Conservation (phyloP, 2,113 vertebrate genomes). For the Nipponia nippon region DNA sequence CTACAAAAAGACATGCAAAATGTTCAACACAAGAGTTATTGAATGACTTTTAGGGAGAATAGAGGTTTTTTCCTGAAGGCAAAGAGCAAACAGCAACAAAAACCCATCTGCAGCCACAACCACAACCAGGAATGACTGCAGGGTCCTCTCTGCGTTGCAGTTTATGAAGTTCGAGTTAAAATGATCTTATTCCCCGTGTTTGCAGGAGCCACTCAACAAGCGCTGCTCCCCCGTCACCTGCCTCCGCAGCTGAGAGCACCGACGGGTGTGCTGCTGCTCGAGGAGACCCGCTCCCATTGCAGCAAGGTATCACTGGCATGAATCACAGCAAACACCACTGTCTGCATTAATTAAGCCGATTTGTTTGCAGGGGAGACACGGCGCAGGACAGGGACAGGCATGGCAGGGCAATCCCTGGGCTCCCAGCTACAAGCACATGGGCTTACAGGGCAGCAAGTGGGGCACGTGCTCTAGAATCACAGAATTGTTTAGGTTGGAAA, state of each 20-base stretch:
- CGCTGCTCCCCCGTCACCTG: background rate
- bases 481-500: no score
- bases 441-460: background rate
- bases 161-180: background rate
- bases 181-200: background rate
- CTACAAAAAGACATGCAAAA: no score
- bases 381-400: background rate
- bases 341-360: background rate
- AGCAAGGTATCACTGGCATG: fast-evolving
- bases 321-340: fast-evolving
- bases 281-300: background rate
- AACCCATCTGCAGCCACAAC: background rate
- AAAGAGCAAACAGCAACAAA: background rate
- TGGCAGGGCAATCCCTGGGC: background rate
- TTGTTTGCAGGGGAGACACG: fast-evolving
- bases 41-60: background rate
- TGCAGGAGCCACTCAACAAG: fast-evolving
- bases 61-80: background rate
- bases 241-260: background rate
- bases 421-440: background rate
- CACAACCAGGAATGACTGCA: background rate
- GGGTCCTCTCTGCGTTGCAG: fast-evolving
- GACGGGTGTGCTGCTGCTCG: fast-evolving
- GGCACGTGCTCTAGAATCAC: background rate
- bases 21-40: fast-evolving